Base-by-base conservation (phyloP, 1,140 invertebrate species). In the Zaprionus tsacasi region DNA sequence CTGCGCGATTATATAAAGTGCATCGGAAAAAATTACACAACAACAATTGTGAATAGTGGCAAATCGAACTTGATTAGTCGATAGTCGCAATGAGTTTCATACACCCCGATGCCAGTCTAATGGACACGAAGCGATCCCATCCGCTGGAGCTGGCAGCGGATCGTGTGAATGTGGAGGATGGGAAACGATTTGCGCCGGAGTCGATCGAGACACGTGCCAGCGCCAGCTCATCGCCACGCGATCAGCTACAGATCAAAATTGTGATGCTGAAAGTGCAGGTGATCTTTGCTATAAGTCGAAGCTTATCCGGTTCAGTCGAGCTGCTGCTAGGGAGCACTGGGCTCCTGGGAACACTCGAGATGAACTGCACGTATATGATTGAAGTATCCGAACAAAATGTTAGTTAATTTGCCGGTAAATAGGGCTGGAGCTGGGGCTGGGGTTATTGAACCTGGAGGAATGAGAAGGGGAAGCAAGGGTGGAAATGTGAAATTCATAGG, bases 211-310 rank as follows among this genome's bases (percentile, higher is more conserved):
- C 68, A 38, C 68, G 56, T 65, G 73, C 35, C 58, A 60, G 59
- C 12, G 21, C 21, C 21, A 54, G 30, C 38, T 56, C 52, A 36
- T 56, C 57, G 52, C 57, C 60, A 38, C 35, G 30, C 3, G 68
- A 70, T 25, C 72, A 80, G 56, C 21, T 90, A 12, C 82, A 85
- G 58, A 90, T 90, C 15, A 90, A 78, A 56, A 91, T 90, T 48
- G 72, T 91, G 74, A 82, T 90, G 77, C 59, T 90, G 13, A 90
- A 90, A 74, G 69, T 91, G 55, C 82, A 90, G 87, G 87, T 90
- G 77, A 87, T 59, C 27, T 30, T 68, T 54, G 30, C 45, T 21
- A 10, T 50, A 63, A 50, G 27, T 48, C 10, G 33, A n/a, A 38
- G 15, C 11, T 25, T 15, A 54, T 65, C 50, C 50, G 50, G 61